These are phyloP conservation scores for Orthosia incerta DNA, from an alignment of 2,888 invertebrate species.

Conservation along the genomic window DNA sequence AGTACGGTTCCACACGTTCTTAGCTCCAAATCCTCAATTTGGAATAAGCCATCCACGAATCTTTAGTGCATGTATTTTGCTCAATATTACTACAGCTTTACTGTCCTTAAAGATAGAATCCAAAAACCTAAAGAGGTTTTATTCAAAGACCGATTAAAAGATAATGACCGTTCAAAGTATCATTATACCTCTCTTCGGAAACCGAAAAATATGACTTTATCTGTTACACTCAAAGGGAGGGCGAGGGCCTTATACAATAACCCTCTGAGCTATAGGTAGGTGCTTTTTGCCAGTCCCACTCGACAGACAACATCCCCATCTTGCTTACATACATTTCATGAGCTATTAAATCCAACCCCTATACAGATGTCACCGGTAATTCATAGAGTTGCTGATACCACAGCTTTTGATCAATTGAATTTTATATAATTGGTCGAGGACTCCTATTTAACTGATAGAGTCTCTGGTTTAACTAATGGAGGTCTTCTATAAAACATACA, in stretches of 20 bases:
- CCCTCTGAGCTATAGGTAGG: slow-evolving; percentile 74
- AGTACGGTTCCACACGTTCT: too few relatives aligned
- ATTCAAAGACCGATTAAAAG: slow-evolving; percentile 64
- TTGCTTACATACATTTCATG: slow-evolving; percentile 91
- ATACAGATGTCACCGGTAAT: slow-evolving; percentile 67
- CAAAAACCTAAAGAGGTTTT: slow-evolving; percentile 24
- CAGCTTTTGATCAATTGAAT: neutral
- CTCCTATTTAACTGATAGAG: neutral
- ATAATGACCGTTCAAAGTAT: slow-evolving; percentile 63
- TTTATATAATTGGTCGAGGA: neutral
- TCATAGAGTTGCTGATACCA: slow-evolving; percentile 71
- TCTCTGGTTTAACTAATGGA: neutral
- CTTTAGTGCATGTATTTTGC: neutral
- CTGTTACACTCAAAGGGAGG: slow-evolving; percentile 83
- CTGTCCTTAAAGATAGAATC: slow-evolving; percentile 6
- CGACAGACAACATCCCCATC: slow-evolving; percentile 82
- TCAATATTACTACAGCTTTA: neutral
- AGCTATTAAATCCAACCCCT: slow-evolving; percentile 89
- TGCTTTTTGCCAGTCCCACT: slow-evolving; percentile 79
- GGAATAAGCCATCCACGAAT: too few relatives aligned
- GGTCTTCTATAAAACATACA: neutral
- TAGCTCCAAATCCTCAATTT: too few relatives aligned
- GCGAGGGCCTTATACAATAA: slow-evolving; percentile 82
- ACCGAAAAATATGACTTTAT: slow-evolving; percentile 78
- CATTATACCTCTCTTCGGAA: slow-evolving; percentile 68